Evolutionary conservation across 2,888 invertebrate genomes (phyloP).

Genomic region (Cataglyphis altisquamis): DNA sequence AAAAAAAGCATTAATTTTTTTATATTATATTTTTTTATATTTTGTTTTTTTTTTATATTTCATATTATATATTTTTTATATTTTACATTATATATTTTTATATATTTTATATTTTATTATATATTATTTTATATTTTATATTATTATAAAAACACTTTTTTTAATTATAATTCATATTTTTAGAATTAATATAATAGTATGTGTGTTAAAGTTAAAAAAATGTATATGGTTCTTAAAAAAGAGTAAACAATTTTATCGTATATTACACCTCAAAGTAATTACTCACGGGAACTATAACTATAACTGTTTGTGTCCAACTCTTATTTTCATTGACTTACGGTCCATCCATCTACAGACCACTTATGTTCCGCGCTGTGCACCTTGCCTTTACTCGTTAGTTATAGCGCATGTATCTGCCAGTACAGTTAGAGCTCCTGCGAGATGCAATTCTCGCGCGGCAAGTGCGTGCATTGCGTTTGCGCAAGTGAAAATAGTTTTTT

Average conservation of each 20-base stretch:
- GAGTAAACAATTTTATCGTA: not conserved
- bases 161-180: not conserved
- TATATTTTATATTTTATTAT: no score
- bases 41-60: not conserved
- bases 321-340: conserved; percentile 6
- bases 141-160: not conserved
- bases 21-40: not conserved
- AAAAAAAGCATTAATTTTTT: not conserved
- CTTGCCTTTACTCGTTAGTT: conserved; percentile 7
- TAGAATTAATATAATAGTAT: not conserved
- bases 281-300: not conserved
- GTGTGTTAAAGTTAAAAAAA: not conserved
- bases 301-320: not conserved
- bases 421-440: conserved; percentile 55
- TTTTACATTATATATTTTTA: no score
- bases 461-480: conserved; percentile 53
- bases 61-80: not conserved
- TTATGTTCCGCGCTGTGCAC: conserved; percentile 13
- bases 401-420: conserved; percentile 9
- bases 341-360: not conserved
- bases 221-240: not conserved
- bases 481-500: conserved; percentile 54
- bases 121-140: no score
- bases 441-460: conserved; percentile 63
- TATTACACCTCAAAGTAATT: not conserved